Evolutionary conservation across 2,888 invertebrate species (phyloP).

Genomic region (Platycheirus rosarum): DNA sequence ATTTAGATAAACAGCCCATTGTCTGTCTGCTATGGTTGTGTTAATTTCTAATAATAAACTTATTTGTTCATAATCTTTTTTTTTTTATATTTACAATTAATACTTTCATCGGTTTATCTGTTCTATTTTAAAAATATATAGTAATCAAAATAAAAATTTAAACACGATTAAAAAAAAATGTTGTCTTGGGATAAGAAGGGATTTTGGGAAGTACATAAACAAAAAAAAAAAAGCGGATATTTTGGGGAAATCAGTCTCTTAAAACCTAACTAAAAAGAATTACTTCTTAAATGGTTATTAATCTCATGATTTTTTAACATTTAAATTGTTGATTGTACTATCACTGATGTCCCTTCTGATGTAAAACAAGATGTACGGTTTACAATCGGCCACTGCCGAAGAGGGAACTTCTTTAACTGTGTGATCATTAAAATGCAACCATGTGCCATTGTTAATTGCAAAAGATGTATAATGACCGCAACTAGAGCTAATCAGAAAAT

Average conservation of each 20-base stretch:
- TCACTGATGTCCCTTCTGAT: constrained; percentile 85
- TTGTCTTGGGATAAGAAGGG: constrained; percentile 7
- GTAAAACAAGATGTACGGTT: constrained; percentile 94
- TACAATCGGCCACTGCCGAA: constrained; percentile 88
- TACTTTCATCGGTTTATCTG: constrained; percentile 66
- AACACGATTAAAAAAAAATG: constrained; percentile 17
- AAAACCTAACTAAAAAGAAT: constrained; percentile 71
- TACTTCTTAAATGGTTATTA: constrained; percentile 50
- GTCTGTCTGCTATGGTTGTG: neutral
- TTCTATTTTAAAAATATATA: constrained; percentile 10
- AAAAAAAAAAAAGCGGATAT: neutral
- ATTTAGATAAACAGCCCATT: constrained; percentile 8
- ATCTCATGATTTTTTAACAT: constrained; percentile 69
- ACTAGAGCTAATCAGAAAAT: constrained; percentile 85
- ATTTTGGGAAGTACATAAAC: constrained; percentile 7
- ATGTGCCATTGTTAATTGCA: constrained; percentile 90
- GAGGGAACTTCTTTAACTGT: constrained; percentile 86
- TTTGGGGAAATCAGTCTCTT: constrained; percentile 71
- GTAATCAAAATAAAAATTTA: neutral
- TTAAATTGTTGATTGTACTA: constrained; percentile 69
- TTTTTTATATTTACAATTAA: constrained; percentile 65
- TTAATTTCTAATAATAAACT: no score
- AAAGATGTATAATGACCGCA: constrained; percentile 94
- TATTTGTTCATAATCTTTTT: neutral
- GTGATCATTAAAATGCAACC: constrained; percentile 95